phyloP scores from a whole-genome alignment of 2,113 vertebrate genomes.

The Sinocyclocheilus grahami region DNA sequence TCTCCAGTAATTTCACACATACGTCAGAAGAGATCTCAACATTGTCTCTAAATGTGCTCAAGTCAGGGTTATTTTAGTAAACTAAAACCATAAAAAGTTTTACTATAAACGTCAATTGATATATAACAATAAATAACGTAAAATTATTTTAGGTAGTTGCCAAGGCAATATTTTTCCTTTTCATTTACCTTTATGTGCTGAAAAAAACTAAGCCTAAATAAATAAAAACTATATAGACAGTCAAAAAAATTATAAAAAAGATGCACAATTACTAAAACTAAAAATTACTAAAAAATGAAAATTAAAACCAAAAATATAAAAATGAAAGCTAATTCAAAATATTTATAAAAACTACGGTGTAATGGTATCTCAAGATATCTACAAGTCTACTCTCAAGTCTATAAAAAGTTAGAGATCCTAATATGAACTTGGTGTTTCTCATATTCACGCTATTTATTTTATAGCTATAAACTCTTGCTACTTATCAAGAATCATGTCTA shows the following conservation, averaged over 20 bases:
- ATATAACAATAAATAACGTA: background rate
- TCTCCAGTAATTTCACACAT: background rate
- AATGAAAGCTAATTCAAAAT: background rate
- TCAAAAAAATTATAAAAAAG: no score
- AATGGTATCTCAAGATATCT: background rate
- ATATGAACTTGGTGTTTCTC: no score
- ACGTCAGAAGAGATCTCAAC: background rate
- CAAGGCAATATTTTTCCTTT: no score
- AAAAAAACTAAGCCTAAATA: background rate
- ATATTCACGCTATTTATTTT: no score
- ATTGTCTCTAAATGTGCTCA: background rate
- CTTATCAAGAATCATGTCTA: background rate
- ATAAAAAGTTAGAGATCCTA: no score
- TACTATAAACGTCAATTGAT: background rate
- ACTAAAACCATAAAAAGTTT: no score
- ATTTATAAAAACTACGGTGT: no score
- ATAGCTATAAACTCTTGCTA: no score
- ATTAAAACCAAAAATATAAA: background rate
- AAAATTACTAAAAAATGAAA: background rate
- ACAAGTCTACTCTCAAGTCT: no score
- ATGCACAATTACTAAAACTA: background rate
- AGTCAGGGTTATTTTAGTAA: background rate
- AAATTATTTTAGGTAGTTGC: no score
- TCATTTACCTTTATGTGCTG: no score
- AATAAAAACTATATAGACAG: background rate